Conservation (phyloP, 2,113 vertebrate species). For the Dolichallabes microphthalmus region DNA sequence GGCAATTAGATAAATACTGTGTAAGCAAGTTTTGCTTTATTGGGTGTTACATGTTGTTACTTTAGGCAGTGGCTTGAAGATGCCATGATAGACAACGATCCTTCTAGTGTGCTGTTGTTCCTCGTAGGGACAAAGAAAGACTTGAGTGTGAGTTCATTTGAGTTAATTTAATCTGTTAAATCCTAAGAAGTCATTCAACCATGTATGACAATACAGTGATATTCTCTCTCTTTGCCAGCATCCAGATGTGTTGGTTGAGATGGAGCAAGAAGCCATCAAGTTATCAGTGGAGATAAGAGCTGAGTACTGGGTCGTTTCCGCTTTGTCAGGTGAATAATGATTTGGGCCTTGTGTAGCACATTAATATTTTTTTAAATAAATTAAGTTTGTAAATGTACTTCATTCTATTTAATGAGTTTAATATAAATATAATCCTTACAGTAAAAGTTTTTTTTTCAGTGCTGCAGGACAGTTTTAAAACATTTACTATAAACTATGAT, state of each 20-base stretch:
- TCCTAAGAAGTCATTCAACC: not conserved
- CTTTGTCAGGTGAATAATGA: constrained; percentile 80
- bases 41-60: not conserved
- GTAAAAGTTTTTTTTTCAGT: too few relatives aligned
- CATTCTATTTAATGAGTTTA: too few relatives aligned
- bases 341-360: too few relatives aligned
- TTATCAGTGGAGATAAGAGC: constrained; percentile 92
- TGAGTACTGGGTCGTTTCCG: constrained; percentile 93
- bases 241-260: constrained; percentile 77
- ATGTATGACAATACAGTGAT: not conserved
- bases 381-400: too few relatives aligned
- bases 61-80: constrained; percentile 92
- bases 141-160: constrained; percentile 79
- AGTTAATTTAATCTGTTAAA: not conserved
- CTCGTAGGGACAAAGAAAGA: constrained; percentile 97
- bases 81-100: constrained; percentile 92
- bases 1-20: not conserved
- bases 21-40: not conserved
- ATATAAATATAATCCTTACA: too few relatives aligned
- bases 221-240: constrained; percentile 66
- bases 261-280: constrained; percentile 85
- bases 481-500: not conserved
- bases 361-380: too few relatives aligned
- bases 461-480: not conserved
- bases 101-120: constrained; percentile 87